Percentiles rank a stretch among this genome's conserved stretches.
phyloP scores from a whole-genome alignment of 2,888 invertebrate genomes.

The Hartigia nigra region DNA sequence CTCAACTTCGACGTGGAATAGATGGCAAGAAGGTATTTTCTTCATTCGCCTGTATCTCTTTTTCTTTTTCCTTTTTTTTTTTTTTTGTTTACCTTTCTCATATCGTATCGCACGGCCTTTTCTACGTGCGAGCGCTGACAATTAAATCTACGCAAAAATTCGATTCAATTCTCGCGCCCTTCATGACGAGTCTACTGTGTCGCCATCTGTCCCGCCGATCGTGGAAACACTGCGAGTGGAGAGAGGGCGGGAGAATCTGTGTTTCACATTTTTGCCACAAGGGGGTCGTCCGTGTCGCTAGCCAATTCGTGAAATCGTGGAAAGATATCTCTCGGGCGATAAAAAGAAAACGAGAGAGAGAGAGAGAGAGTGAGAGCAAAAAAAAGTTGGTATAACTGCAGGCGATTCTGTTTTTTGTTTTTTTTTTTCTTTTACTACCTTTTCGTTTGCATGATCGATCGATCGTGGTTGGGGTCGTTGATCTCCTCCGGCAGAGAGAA shows the following conservation, averaged over 20 bases:
- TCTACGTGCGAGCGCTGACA: neutral
- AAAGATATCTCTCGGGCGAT: neutral
- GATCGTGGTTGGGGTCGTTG: neutral
- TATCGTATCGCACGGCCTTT: neutral
- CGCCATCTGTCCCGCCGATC: neutral
- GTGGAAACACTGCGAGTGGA: neutral
- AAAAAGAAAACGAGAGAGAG: neutral
- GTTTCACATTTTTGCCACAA: neutral
- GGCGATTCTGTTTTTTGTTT: neutral
- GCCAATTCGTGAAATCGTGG: neutral
- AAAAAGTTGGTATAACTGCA: neutral
- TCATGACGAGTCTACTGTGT: neutral
- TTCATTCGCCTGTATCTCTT: neutral
- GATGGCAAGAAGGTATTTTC: neutral
- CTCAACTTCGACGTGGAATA: too few species aligned
- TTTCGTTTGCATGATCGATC: neutral
- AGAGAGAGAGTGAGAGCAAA: neutral
- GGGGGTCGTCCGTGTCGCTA: neutral
- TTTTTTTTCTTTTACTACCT: neutral
- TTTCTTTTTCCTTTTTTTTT: neutral
- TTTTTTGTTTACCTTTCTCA: neutral
- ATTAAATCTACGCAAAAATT: neutral
- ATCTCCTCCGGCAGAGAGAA: neutral
- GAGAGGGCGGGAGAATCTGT: neutral
- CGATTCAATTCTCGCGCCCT: neutral